These are phyloP conservation scores for Scaptomyza pallida DNA, from an alignment of 1,140 invertebrate species.

Conservation along the genomic window DNA sequence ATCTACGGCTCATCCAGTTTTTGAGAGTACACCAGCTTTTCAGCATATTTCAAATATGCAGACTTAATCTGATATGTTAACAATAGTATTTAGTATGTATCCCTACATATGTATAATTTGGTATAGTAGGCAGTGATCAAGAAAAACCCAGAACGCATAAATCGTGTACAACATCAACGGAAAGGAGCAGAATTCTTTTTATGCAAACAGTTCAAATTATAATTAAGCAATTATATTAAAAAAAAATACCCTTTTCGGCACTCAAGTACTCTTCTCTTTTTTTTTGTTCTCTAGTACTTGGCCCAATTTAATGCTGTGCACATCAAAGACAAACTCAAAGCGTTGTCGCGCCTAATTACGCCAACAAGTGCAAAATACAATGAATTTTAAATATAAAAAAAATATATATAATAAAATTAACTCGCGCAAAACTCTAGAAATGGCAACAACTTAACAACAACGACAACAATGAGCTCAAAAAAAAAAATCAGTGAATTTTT, in stretches of 20 bases:
- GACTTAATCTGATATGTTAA: too few relatives aligned
- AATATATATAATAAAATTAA: conserved; percentile 41
- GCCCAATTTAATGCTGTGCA: conserved; percentile 35
- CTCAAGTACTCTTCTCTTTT: neutral
- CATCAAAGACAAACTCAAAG: conserved; percentile 37
- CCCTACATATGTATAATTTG: too few relatives aligned
- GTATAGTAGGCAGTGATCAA: too few relatives aligned
- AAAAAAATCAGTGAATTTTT: conserved; percentile 48
- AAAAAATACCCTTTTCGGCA: neutral
- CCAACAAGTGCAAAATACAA: conserved; percentile 29
- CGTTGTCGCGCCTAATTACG: conserved; percentile 43
- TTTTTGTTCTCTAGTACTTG: conserved; percentile 27
- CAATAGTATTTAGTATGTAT: too few relatives aligned
- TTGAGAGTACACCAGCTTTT: conserved; percentile 15
- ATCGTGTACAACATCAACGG: too few relatives aligned
- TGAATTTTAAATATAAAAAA: conserved; percentile 11
- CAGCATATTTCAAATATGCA: neutral
- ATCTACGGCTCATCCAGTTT: conserved; percentile 43
- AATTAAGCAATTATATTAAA: conserved; percentile 46
- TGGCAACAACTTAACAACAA: conserved; percentile 42
- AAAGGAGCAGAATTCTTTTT: too few relatives aligned
- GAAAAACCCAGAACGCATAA: too few relatives aligned
- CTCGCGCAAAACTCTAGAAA: conserved; percentile 47
- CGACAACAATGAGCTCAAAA: conserved; percentile 28
- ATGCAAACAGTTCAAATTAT: conserved; percentile 15